Conservation (phyloP, 2,113 vertebrate genomes). For the Ptychochromis oligacanthus region DNA sequence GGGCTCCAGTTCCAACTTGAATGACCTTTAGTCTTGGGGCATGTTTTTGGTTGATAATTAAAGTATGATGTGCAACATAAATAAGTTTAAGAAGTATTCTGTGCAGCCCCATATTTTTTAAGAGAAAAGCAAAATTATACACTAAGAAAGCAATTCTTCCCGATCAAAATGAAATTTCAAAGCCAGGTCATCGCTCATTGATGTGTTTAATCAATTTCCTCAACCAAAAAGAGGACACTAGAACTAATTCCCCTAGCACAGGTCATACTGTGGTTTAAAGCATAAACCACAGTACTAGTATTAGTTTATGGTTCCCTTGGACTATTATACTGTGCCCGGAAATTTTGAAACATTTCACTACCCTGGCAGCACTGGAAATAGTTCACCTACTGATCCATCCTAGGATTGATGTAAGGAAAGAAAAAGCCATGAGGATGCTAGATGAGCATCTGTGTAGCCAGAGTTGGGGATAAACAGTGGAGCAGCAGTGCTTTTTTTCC, state of each 20-base stretch:
- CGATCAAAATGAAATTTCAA: too few species aligned
- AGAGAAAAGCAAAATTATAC: too few species aligned
- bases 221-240: background rate
- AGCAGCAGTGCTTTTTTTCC: background rate
- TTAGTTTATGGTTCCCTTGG: conserved; percentile 22
- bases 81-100: accelerated
- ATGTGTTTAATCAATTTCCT: background rate
- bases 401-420: conserved; percentile 27
- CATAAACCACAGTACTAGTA: background rate
- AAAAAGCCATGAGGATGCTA: background rate
- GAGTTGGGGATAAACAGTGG: background rate
- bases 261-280: too few species aligned
- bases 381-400: conserved; percentile 10
- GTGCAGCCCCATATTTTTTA: too few species aligned
- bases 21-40: too few species aligned
- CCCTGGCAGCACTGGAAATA: conserved; percentile 26
- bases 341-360: background rate
- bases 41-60: too few species aligned
- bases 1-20: too few species aligned
- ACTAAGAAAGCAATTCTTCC: too few species aligned
- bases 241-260: background rate
- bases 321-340: background rate
- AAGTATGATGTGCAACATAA: background rate
- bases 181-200: too few species aligned
- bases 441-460: conserved; percentile 2